phyloP scores from a whole-genome alignment of 2,888 invertebrate genomes.

The Stenurella melanura region DNA sequence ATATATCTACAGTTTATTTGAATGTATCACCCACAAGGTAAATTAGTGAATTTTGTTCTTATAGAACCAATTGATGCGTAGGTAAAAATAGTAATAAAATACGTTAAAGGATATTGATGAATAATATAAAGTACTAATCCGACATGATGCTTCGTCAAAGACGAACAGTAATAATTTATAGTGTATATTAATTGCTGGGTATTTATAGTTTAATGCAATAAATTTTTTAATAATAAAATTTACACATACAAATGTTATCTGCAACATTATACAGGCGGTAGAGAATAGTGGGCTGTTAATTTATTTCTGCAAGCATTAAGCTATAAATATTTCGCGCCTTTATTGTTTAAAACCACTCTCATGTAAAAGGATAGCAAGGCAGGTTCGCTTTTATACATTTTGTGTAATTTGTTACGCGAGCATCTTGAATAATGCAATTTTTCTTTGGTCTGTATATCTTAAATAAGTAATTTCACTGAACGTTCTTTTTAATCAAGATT shows the following conservation, averaged over 20 bases:
- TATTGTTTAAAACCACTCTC: conserved; percentile 47
- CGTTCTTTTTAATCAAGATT: conserved; percentile 21
- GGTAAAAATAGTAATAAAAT: neutral
- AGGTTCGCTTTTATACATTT: conserved; percentile 22
- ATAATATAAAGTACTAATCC: conserved; percentile 7
- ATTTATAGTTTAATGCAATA: conserved; percentile 14
- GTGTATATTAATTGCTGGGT: conserved; percentile 19
- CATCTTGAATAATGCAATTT: conserved; percentile 12
- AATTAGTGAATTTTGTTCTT: neutral
- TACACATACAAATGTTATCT: conserved; percentile 25
- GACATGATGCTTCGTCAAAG: conserved; percentile 20
- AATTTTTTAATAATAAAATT: conserved; percentile 24
- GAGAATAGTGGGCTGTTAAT: conserved; percentile 37
- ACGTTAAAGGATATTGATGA: conserved; percentile 1
- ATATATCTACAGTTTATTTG: neutral
- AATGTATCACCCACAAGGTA: neutral
- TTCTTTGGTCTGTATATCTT: neutral
- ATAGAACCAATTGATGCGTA: neutral
- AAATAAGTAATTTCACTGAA: neutral
- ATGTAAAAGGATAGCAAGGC: conserved; percentile 42
- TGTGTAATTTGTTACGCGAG: conserved; percentile 29
- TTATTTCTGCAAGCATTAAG: conserved; percentile 40
- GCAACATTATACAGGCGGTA: conserved; percentile 14
- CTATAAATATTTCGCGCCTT: conserved; percentile 44
- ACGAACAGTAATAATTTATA: conserved; percentile 22